Conservation (phyloP, 2,797 vertebrate genomes). For the Sebastes jordani region DNA sequence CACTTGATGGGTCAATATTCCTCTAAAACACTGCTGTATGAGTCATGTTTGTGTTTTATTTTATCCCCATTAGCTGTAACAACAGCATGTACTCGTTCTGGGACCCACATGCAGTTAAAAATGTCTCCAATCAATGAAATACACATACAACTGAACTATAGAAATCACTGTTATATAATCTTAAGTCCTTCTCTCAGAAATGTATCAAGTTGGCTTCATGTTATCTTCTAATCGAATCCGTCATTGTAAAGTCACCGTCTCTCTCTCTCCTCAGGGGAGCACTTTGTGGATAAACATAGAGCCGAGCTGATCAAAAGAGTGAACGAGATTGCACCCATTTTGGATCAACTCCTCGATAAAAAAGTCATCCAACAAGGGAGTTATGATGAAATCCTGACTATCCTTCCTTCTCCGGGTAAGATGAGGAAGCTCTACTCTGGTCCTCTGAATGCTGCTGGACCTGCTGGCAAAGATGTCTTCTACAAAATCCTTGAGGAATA, state of each 20-base stretch:
- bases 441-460: background rate
- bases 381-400: constrained; percentile 9
- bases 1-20: background rate
- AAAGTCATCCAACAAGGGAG: background rate
- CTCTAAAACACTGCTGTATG: background rate
- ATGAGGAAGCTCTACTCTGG: constrained; percentile 35
- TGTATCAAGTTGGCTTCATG: background rate
- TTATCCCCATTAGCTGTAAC: background rate
- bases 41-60: background rate
- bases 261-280: background rate
- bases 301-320: background rate
- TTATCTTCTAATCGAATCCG: background rate
- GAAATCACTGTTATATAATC: background rate
- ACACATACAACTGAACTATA: background rate
- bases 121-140: background rate
- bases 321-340: background rate
- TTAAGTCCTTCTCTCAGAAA: background rate
- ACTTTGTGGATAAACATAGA: too few relatives aligned
- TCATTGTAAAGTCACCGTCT: background rate
- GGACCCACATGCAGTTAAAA: background rate
- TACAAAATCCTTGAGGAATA: constrained; percentile 6
- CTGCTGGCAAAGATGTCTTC: constrained; percentile 37
- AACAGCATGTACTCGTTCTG: background rate
- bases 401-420: background rate
- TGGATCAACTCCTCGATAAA: constrained; percentile 46